Evolutionary conservation across 2,888 invertebrate species (phyloP).

Genomic region (Drosophila robusta): DNA sequence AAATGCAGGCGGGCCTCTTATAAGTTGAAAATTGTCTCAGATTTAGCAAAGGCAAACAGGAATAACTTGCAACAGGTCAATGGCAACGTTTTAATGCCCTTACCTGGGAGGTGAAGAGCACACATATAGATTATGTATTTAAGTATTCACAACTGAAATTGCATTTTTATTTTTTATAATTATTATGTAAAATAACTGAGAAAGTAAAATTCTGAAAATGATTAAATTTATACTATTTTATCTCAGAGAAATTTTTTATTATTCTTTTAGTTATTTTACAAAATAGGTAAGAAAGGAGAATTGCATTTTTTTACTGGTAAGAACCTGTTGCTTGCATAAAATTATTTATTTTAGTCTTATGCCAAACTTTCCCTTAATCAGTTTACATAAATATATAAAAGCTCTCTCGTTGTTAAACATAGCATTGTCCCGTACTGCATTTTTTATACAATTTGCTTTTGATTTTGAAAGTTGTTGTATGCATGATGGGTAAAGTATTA

Average conservation of each 20-base stretch:
- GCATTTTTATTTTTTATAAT: background rate
- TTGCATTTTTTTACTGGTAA: too few relatives aligned
- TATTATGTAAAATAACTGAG: background rate
- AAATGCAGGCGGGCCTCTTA: slow-evolving; percentile 65
- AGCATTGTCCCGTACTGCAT: slow-evolving; percentile 1
- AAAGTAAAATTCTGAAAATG: background rate
- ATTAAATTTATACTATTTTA: background rate
- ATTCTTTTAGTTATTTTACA: too few relatives aligned
- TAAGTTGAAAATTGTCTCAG: slow-evolving; percentile 75
- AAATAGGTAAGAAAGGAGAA: too few relatives aligned
- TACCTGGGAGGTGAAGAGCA: background rate
- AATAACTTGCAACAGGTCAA: slow-evolving; percentile 6
- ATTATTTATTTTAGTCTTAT: too few relatives aligned
- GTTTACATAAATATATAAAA: background rate
- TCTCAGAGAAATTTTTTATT: too few relatives aligned
- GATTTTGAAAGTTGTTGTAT: slow-evolving; percentile 4
- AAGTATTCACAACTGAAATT: too few relatives aligned
- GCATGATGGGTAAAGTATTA: slow-evolving; percentile 27
- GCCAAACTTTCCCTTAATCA: background rate
- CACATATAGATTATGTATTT: too few relatives aligned
- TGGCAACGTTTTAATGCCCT: slow-evolving; percentile 11
- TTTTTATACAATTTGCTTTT: slow-evolving; percentile 6
- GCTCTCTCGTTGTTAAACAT: too few relatives aligned
- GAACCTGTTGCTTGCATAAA: too few relatives aligned
- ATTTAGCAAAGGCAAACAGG: slow-evolving; percentile 55